Conservation (phyloP, 1,140 invertebrate species). For the Tetragonula clypearis region DNA sequence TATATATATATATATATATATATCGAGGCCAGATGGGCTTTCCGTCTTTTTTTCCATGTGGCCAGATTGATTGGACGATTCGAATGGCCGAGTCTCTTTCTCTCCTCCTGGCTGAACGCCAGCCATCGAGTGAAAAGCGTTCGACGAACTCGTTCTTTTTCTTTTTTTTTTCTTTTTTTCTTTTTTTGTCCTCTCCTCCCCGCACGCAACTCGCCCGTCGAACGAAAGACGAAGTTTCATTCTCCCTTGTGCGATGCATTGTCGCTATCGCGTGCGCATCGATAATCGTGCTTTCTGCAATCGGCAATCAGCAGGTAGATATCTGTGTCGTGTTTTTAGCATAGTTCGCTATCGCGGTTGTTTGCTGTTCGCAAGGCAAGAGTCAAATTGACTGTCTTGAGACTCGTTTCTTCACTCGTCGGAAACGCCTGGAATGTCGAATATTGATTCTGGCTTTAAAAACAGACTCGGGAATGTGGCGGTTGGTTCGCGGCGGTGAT, state of each 20-base stretch:
- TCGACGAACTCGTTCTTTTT: slow-evolving; percentile 31
- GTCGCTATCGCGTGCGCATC: slow-evolving; percentile 5
- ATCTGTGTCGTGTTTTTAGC: slow-evolving; percentile 19
- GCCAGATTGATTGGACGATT: slow-evolving; percentile 38
- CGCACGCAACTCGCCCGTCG: slow-evolving; percentile 30
- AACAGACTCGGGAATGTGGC: neutral
- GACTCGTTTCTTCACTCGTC: neutral
- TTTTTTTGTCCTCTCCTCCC: too few relatives aligned
- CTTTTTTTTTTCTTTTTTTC: neutral
- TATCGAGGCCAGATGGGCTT: slow-evolving; percentile 40
- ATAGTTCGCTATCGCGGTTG: neutral
- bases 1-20: neutral
- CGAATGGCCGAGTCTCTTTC: slow-evolving; percentile 18
- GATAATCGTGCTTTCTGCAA: slow-evolving; percentile 42
- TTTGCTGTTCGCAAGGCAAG: slow-evolving; percentile 1
- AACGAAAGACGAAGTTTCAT: slow-evolving; percentile 2
- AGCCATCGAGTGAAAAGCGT: slow-evolving; percentile 35
- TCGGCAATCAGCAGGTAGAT: neutral
- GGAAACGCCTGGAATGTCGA: neutral
- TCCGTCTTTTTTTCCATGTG: slow-evolving; percentile 32
- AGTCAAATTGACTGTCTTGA: neutral
- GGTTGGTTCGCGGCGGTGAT: neutral
- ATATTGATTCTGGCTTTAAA: slow-evolving; percentile 3
- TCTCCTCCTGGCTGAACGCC: slow-evolving; percentile 42
- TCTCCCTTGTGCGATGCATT: neutral